Evolutionary conservation across 2,113 vertebrate species (phyloP), one percentile per base, ranked within the genome.

Genomic region (Anolis carolinensis): DNA sequence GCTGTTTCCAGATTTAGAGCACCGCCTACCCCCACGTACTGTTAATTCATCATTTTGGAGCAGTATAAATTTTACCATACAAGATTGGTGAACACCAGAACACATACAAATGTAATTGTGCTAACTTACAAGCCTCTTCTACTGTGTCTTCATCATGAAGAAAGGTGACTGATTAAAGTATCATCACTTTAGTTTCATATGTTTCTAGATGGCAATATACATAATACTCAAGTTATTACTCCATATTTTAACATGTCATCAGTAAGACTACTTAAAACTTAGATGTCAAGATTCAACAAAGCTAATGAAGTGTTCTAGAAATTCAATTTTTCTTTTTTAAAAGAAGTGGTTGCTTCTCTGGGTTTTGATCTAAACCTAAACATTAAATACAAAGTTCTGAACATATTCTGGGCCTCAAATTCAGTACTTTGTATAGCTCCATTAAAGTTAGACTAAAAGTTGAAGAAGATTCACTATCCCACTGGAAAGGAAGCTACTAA

Each of bases 201-300:
- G 30, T 67, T 84, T 67, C 36, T 48, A 75, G n/a, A 5, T 76
- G 62, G 23, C 27, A 48, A 88, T 86, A 76, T 63, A 88, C 90
- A 85, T 63, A 88, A 88, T 70, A 85, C n/a, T 55, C 39, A 27
- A 81, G 39, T 62, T 59, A 32, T 71, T 72, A 18, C 23, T 10
- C 14, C 52, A 82, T 83, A 68, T 44, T 87, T 70, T 63, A 70
- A 36, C 25, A 18, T 68, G 23, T 72, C 32, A 21, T 85, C 70
- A 0, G 25, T 39, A 82, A 44, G 23, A 39, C 75, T 63, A 0
- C 0, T 0, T 30, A 62, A 34, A 89, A 81, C 25, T 82, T 91
- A 80, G 52, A 92, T 85, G 36, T 88, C 84, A 91, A 83, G 34
- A 72, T 86, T 89, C 55, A 70, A 88, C 76, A 83, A 91, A 90